Evolutionary conservation across 2,113 vertebrate species (phyloP).

Genomic region (Proterorhinus semilunaris): DNA sequence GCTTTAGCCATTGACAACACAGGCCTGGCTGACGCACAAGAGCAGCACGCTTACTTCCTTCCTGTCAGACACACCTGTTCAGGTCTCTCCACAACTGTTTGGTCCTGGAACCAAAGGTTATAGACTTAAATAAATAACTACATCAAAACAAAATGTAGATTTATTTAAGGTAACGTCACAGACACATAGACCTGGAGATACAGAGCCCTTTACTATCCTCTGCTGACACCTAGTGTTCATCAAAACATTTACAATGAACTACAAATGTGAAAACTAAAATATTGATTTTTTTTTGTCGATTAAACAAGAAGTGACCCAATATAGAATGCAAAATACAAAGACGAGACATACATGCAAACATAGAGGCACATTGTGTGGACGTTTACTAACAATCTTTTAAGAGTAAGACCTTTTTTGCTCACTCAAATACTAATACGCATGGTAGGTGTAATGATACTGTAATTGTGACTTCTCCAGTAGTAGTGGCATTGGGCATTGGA

Average conservation of each 20-base stretch:
- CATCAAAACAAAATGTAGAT: too few species aligned
- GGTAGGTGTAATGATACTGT: neutral
- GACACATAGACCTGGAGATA: neutral
- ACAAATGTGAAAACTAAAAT: neutral
- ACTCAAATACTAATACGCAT: neutral
- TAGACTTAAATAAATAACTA: too few species aligned
- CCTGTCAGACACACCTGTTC: constrained; percentile 71
- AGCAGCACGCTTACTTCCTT: constrained; percentile 61
- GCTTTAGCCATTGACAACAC: constrained; percentile 57
- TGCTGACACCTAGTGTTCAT: constrained; percentile 59
- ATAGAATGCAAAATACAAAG: constrained; percentile 15
- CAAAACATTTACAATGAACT: neutral
- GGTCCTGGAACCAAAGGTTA: constrained; percentile 75
- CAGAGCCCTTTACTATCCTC: neutral
- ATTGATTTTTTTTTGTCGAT: neutral
- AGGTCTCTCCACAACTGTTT: constrained; percentile 62
- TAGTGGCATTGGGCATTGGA: neutral
- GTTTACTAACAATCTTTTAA: constrained; percentile 47
- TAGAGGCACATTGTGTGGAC: constrained; percentile 1
- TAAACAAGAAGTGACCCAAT: constrained; percentile 15
- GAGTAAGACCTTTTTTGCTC: neutral
- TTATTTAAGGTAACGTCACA: neutral
- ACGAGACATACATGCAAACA: constrained; percentile 34
- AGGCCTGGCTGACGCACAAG: constrained; percentile 36
- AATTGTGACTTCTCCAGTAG: neutral